Percentiles rank a stretch among this genome's conserved stretches.
phyloP scores from a whole-genome alignment of 2,888 invertebrate species.

The Amphipoea lucens region DNA sequence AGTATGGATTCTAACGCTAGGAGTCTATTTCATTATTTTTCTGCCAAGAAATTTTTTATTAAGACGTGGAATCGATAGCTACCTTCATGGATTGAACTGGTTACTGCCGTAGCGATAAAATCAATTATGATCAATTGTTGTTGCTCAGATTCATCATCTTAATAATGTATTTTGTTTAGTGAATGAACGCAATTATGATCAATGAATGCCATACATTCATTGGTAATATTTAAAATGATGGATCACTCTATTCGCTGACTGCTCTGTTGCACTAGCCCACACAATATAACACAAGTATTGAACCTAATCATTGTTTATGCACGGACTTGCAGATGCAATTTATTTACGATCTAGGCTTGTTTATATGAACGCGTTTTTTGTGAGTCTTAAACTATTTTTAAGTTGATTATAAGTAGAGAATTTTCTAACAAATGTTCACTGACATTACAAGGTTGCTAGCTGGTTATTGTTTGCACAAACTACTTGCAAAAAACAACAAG shows the following conservation, averaged over 20 bases:
- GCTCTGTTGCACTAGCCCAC: constrained; percentile 42
- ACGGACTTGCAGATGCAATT: constrained; percentile 51
- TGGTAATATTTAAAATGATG: not conserved
- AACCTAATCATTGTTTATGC: constrained; percentile 58
- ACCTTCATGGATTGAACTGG: no score
- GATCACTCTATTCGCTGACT: not conserved
- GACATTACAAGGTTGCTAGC: not conserved
- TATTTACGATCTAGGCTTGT: constrained; percentile 45
- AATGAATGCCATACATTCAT: no score
- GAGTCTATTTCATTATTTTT: no score
- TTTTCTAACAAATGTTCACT: not conserved
- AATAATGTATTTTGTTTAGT: no score
- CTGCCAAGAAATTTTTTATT: no score
- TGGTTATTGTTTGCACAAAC: not conserved
- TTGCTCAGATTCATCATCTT: no score
- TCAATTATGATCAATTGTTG: no score
- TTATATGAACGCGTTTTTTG: constrained; percentile 22
- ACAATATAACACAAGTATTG: constrained; percentile 57
- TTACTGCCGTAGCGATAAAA: no score
- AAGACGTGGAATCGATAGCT: no score
- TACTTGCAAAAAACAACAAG: no score
- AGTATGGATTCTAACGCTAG: no score
- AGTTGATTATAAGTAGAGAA: not conserved
- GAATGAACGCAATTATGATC: no score
- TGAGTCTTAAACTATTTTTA: constrained; percentile 6